Conservation (phyloP, 2,113 vertebrate species). For the Otus sunia region DNA sequence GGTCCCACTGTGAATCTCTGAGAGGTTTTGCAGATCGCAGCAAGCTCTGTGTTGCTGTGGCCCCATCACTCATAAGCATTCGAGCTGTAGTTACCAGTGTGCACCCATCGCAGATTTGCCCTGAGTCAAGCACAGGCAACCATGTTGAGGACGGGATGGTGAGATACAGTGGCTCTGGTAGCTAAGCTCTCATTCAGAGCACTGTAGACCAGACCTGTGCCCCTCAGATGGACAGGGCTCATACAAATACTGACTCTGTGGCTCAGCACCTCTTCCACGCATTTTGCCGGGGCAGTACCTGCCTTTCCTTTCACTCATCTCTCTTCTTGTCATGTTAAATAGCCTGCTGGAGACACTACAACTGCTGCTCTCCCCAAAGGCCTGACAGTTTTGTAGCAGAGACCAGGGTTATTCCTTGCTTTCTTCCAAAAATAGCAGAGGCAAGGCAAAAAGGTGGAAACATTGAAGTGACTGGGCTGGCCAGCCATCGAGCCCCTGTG, state of each 20-base stretch:
- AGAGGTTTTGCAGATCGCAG: background rate
- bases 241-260: background rate
- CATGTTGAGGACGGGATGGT: background rate
- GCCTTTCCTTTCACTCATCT: background rate
- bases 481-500: background rate
- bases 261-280: background rate
- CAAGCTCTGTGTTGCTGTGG: background rate
- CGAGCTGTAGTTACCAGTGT: fast-evolving
- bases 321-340: background rate
- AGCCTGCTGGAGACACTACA: background rate
- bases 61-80: background rate
- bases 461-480: background rate
- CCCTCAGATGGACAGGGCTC: fast-evolving
- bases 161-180: background rate
- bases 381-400: background rate
- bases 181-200: background rate
- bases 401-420: background rate
- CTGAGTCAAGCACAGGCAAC: fast-evolving
- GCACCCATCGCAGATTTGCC: background rate
- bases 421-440: background rate
- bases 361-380: background rate
- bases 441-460: background rate
- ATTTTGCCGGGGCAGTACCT: background rate
- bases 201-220: background rate
- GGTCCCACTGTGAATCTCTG: background rate